phyloP scores from a whole-genome alignment of 2,888 invertebrate species.

The Clitarchus hookeri region DNA sequence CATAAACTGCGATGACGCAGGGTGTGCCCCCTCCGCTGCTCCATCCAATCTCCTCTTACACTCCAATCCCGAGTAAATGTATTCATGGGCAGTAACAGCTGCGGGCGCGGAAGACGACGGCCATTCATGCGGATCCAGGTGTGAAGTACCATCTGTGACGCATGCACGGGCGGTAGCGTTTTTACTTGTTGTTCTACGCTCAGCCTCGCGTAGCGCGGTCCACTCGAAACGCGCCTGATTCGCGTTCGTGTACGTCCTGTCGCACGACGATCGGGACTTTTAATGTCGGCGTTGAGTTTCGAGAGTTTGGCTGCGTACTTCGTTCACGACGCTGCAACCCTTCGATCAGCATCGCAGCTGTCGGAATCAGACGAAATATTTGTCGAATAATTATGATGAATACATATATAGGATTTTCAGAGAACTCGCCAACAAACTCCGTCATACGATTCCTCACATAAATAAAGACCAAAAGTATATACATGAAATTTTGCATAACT shows the following conservation, averaged over 20 bases:
- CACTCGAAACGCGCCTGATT: background rate
- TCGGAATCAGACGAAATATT: no score
- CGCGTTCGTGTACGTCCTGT: background rate
- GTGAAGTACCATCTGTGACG: background rate
- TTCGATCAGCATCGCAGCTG: no score
- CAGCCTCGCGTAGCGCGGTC: background rate
- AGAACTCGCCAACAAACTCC: no score
- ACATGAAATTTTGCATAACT: no score
- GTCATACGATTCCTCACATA: no score
- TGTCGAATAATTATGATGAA: no score
- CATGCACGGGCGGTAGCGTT: background rate
- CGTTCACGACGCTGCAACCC: no score
- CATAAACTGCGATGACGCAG: no score
- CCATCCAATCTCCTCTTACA: background rate
- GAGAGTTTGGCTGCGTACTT: no score
- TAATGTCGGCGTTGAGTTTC: no score
- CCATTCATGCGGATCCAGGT: background rate
- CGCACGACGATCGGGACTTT: background rate
- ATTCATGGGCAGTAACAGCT: background rate
- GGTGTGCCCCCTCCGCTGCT: background rate
- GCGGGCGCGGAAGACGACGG: background rate
- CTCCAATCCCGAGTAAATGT: background rate
- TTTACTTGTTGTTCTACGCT: background rate
- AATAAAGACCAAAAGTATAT: no score
- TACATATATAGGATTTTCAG: no score